These are phyloP conservation scores for Ornithorhynchus anatinus DNA, from an alignment of 2,113 vertebrate species.

Conservation along the genomic window DNA sequence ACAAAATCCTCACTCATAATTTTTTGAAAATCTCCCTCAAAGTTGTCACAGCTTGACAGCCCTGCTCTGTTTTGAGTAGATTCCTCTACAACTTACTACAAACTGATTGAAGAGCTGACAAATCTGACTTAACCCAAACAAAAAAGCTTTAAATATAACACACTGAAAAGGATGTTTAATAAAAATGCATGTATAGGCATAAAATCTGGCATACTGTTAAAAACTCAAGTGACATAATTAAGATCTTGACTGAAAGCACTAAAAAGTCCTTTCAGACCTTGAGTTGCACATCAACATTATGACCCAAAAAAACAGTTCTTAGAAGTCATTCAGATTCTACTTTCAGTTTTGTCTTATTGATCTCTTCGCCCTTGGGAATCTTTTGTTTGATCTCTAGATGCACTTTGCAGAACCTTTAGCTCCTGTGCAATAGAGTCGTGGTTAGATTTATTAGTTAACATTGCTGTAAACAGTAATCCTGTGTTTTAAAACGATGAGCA, in stretches of 20 bases:
- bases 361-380: neutral
- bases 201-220: slow-evolving; percentile 24
- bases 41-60: slow-evolving; percentile 61
- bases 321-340: slow-evolving; percentile 19
- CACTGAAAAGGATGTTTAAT: slow-evolving; percentile 56
- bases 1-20: slow-evolving; percentile 65
- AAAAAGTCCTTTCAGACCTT: neutral
- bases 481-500: slow-evolving; percentile 3
- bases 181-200: slow-evolving; percentile 43
- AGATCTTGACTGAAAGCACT: slow-evolving; percentile 47
- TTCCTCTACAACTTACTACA: slow-evolving; percentile 60
- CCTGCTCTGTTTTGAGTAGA: slow-evolving; percentile 53
- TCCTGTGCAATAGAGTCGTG: neutral
- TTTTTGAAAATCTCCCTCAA: slow-evolving; percentile 59
- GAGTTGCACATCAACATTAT: neutral
- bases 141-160: slow-evolving; percentile 50
- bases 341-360: slow-evolving; percentile 2
- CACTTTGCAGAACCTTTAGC: neutral
- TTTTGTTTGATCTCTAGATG: slow-evolving; percentile 11
- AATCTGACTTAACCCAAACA: slow-evolving; percentile 61
- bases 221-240: slow-evolving; percentile 43
- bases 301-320: slow-evolving; percentile 21
- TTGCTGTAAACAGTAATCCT: slow-evolving; percentile 3
- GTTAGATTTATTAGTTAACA: neutral
- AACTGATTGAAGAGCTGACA: slow-evolving; percentile 65